Conservation (phyloP, 2,797 vertebrate species). For the Muscicapa comitata region DNA sequence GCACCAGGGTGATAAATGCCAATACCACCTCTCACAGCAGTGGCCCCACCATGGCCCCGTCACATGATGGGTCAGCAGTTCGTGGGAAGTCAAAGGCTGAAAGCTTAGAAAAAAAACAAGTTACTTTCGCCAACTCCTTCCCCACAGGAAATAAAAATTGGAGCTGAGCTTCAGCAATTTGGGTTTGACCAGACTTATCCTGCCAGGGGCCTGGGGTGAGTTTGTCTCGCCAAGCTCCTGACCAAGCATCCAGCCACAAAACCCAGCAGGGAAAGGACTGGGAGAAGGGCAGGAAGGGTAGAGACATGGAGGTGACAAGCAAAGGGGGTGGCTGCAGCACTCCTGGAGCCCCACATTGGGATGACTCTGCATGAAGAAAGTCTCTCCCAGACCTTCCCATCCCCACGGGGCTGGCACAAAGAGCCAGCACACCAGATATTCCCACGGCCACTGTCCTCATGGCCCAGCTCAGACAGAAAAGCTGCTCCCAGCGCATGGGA, state of each 20-base stretch:
- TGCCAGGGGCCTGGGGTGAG: not conserved
- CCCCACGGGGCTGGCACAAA: fast-evolving
- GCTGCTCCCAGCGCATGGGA: not conserved
- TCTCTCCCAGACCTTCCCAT: not conserved
- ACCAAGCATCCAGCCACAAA: not conserved
- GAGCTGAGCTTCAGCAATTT: constrained; percentile 1
- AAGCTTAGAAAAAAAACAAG: not conserved
- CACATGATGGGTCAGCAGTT: constrained; percentile 46
- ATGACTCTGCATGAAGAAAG: fast-evolving
- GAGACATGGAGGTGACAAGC: not conserved
- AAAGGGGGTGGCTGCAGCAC: not conserved
- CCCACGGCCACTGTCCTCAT: not conserved
- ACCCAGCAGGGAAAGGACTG: not conserved
- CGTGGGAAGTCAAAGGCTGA: constrained; percentile 11
- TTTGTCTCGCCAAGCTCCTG: not conserved
- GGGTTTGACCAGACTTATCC: not conserved
- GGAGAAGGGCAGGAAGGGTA: not conserved
- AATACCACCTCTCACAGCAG: fast-evolving
- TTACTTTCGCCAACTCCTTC: constrained; percentile 13
- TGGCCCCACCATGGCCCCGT: fast-evolving
- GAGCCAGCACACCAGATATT: not conserved
- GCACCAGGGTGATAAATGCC: fast-evolving
- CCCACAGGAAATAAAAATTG: constrained; percentile 39
- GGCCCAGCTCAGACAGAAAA: not conserved
- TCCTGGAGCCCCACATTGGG: not conserved